phyloP scores from a whole-genome alignment of 2,113 vertebrate genomes.

The Vanacampus margaritifer region DNA sequence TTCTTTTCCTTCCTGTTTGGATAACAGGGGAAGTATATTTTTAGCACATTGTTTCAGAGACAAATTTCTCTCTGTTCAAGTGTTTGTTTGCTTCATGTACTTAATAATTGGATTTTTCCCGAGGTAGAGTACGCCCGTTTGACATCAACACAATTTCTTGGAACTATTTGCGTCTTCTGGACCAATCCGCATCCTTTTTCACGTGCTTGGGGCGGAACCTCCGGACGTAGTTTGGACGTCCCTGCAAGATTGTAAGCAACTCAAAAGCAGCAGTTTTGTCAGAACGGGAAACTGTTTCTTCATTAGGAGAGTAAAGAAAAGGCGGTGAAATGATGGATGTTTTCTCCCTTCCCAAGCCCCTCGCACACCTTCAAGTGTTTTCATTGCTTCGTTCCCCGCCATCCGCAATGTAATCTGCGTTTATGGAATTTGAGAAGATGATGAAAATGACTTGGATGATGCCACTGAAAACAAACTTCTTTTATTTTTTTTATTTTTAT shows the following conservation, averaged over 20 bases:
- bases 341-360: too few relatives aligned
- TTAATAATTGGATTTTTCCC: conserved; percentile 16
- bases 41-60: conserved; percentile 49
- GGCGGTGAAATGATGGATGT: neutral
- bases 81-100: conserved; percentile 11
- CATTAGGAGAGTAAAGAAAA: neutral
- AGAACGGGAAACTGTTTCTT: neutral
- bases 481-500: neutral
- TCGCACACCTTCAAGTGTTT: conserved; percentile 26
- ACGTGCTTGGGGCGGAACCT: neutral
- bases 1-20: conserved; percentile 58
- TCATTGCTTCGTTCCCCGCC: conserved; percentile 33
- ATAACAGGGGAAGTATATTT: conserved; percentile 49
- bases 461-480: neutral
- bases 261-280: neutral
- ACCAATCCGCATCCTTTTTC: neutral
- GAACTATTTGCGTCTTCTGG: conserved; percentile 10
- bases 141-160: conserved; percentile 6
- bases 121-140: neutral
- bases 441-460: neutral
- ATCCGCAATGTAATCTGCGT: conserved; percentile 31
- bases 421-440: conserved; percentile 43
- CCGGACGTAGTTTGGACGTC: neutral
- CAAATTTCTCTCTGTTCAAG: neutral
- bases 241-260: neutral